Evolutionary conservation across 1,140 invertebrate genomes (phyloP).

Genomic region (Nasonia giraulti): DNA sequence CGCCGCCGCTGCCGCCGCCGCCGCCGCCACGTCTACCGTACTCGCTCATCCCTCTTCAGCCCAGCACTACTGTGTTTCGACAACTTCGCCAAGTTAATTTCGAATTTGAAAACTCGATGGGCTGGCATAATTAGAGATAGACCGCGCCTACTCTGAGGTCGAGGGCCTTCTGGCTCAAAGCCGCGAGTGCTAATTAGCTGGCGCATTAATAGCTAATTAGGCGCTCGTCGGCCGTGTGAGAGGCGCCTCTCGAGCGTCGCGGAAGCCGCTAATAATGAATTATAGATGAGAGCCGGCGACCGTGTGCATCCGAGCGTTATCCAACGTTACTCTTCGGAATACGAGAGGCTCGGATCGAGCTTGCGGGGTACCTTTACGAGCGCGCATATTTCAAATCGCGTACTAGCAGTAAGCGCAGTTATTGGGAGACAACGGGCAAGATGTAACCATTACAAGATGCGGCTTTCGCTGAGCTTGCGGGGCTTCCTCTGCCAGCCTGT

Average conservation of each 20-base stretch:
- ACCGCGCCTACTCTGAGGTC: neutral
- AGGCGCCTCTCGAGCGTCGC: constrained; percentile 34
- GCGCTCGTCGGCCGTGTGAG: too few species aligned
- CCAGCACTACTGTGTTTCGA: neutral
- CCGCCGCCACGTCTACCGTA: constrained; percentile 57
- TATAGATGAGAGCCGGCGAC: constrained; percentile 6
- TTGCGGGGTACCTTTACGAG: too few species aligned
- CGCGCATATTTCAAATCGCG: too few species aligned
- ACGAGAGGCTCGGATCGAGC: too few species aligned
- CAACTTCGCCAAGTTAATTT: neutral
- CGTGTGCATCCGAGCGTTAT: too few species aligned
- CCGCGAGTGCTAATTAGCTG: constrained; percentile 65
- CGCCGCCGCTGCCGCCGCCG: constrained; percentile 44
- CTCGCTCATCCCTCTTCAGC: constrained; percentile 56
- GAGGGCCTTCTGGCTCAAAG: constrained; percentile 55
- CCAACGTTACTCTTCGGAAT: too few species aligned
- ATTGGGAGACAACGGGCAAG: too few species aligned
- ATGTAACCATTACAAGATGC: neutral
- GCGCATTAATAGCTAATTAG: constrained; percentile 66
- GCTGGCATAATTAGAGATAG: constrained; percentile 12
- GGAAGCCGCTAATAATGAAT: constrained; percentile 26
- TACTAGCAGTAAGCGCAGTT: too few species aligned
- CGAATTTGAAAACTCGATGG: too few species aligned
- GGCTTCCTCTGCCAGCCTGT: constrained; percentile 6
- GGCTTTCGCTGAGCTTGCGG: constrained; percentile 19